Percentiles rank a stretch among this genome's conserved stretches.
These are phyloP conservation scores for Meandrusa payeni DNA, from an alignment of 2,888 invertebrate genomes.

Conservation along the genomic window DNA sequence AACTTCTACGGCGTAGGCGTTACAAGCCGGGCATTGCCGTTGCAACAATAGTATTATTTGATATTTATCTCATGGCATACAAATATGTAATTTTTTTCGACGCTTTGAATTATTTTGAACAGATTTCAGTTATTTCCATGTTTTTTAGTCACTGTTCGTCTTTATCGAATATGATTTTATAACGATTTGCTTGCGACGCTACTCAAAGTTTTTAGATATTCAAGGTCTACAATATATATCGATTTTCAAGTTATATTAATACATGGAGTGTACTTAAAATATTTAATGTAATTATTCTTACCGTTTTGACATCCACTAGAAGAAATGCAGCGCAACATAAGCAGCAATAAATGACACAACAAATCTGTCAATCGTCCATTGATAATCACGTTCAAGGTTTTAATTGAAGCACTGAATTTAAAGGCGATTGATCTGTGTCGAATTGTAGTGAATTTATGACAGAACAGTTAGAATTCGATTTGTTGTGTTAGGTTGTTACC, in stretches of 20 bases:
- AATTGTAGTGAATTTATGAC: slow-evolving; percentile 16
- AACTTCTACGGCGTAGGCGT: slow-evolving; percentile 45
- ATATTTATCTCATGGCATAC: no score
- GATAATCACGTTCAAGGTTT: slow-evolving; percentile 25
- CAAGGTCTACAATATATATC: no score
- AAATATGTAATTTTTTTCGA: no score
- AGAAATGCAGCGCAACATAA: slow-evolving; percentile 46
- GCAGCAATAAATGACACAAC: slow-evolving; percentile 54
- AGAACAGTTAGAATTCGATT: slow-evolving; percentile 26
- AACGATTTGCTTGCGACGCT: no score
- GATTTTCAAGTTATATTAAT: no score
- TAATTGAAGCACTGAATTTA: slow-evolving; percentile 12
- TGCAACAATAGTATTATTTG: background rate
- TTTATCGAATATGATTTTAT: no score
- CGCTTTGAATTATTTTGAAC: no score
- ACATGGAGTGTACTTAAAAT: no score
- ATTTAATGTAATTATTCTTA: slow-evolving; percentile 40
- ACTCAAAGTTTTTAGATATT: no score
- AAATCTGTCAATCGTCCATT: slow-evolving; percentile 35
- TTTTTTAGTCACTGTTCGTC: no score
- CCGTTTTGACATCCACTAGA: slow-evolving; percentile 64
- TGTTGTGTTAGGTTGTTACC: slow-evolving; percentile 48
- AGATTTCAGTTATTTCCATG: no score
- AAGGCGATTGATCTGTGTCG: background rate
- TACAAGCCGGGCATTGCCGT: slow-evolving; percentile 34